Percentiles rank a stretch among this genome's conserved stretches.
Evolutionary conservation across 1,140 invertebrate species (phyloP).

Genomic region (Branchinecta lindahli): DNA sequence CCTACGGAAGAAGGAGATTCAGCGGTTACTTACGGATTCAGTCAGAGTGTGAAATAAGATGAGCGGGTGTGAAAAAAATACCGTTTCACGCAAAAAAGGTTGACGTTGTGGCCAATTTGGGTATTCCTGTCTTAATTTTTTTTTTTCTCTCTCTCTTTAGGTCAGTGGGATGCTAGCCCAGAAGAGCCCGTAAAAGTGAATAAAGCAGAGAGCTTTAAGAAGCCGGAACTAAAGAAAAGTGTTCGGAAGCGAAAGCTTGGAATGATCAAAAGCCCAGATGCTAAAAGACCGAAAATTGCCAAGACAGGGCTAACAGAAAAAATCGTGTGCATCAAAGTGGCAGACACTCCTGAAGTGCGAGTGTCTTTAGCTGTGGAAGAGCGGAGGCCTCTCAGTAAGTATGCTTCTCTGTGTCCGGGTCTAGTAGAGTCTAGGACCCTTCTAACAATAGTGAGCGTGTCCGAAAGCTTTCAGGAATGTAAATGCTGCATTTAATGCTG

Average conservation of each 20-base stretch:
- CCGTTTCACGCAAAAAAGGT: too few relatives aligned
- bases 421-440: too few relatives aligned
- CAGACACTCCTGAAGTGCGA: too few relatives aligned
- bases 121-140: neutral
- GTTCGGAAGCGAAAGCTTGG: neutral
- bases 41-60: too few relatives aligned
- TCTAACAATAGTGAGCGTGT: too few relatives aligned
- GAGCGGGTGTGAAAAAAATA: too few relatives aligned
- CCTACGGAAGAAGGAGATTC: too few relatives aligned
- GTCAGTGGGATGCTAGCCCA: neutral
- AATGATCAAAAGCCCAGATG: neutral
- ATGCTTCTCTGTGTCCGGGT: too few relatives aligned
- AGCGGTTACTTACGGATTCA: too few relatives aligned
- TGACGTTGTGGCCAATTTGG: neutral
- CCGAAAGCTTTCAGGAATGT: too few relatives aligned
- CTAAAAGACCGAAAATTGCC: neutral
- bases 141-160: constrained; percentile 10
- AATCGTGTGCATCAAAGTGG: neutral
- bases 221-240: neutral
- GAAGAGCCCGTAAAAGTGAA: neutral
- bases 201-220: neutral
- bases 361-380: neutral
- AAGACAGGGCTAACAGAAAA: neutral
- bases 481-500: too few relatives aligned
- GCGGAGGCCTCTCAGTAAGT: neutral